Evolutionary conservation across 2,113 vertebrate genomes (phyloP).

Genomic region (Campylorhamphus procurvoides): DNA sequence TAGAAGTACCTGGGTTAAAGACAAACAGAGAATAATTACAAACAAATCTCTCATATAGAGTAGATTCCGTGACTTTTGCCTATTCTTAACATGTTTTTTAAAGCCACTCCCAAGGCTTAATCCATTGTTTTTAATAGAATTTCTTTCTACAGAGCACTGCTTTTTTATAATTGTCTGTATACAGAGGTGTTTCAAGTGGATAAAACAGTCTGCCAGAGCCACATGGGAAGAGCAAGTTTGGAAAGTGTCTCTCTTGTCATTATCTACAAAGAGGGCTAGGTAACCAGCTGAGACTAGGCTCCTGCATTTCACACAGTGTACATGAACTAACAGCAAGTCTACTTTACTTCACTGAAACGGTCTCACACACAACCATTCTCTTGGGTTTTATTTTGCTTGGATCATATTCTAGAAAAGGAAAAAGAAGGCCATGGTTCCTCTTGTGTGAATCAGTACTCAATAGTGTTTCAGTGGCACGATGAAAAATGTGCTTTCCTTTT

Average conservation of each 20-base stretch:
- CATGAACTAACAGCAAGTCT: neutral
- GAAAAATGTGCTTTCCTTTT: neutral
- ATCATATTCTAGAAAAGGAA: neutral
- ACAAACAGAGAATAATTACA: conserved; percentile 16
- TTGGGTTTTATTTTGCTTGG: neutral
- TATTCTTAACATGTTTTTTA: neutral
- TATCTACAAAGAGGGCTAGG: neutral
- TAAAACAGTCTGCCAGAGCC: neutral
- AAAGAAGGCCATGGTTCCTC: neutral
- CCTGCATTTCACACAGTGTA: neutral
- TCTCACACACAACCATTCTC: neutral
- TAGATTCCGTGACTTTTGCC: neutral
- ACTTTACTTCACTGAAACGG: neutral
- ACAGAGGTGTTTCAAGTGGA: neutral
- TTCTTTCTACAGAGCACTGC: neutral
- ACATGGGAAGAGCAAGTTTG: neutral
- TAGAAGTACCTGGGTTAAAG: conserved; percentile 89
- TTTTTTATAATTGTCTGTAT: neutral
- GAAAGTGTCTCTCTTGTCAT: neutral
- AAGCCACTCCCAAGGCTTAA: neutral
- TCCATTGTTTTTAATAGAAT: neutral
- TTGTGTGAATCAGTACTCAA: neutral
- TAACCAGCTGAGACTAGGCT: neutral
- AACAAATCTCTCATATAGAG: neutral
- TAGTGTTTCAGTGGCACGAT: neutral